Base-by-base conservation (phyloP, 2,888 invertebrate genomes). In the Drosophila nr. medialis region DNA sequence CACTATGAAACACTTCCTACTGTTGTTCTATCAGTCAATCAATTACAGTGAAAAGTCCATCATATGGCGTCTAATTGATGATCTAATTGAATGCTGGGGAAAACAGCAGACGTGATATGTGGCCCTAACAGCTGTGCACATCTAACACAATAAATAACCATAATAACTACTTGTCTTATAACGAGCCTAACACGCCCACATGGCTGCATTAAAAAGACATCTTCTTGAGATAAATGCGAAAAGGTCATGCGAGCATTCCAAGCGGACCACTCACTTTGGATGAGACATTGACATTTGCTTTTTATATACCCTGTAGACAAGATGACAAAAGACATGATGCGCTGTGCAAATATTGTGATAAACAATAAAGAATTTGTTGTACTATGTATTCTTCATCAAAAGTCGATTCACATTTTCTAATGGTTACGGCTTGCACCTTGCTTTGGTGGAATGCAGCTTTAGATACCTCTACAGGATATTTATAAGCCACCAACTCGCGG, bases 161-260 rank as follows among this genome's bases (percentile, higher is more conserved):
- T 89, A 70, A 81, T 81, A 81, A 63, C 69, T 69, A 66, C 64
- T 72, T 80, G 75, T 67, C 85, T 78, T 84, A 72, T 86, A 73
- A 73, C 78, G 73, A 79, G 82, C 70, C 49, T 58, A 73, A 64
- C 85, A 87, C 79, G 68, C 81, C 69, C 64, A 65, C 51, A 62
- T 64, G 65, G 65, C 77, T 66, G 77, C 89, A 85, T 85, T 82
- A 89, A 85, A 89, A 89, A 72, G 77, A 83, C 86, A 89, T 87
- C 67, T 64, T 67, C 88, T 77, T 67, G 80, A 89, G 90, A 85
- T 87, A 85, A 85, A 85, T 85, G 85, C 59, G 83, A 80, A 77
- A 80, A 85, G 88, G 86, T 85, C 85, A 85, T 86, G 85, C 83
- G 62, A 76, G 49, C 61, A 72, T 66, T 64, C 68, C 63, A 64